These are phyloP conservation scores for Sepiola atlantica DNA, from an alignment of 2,888 invertebrate genomes.

Conservation along the genomic window DNA sequence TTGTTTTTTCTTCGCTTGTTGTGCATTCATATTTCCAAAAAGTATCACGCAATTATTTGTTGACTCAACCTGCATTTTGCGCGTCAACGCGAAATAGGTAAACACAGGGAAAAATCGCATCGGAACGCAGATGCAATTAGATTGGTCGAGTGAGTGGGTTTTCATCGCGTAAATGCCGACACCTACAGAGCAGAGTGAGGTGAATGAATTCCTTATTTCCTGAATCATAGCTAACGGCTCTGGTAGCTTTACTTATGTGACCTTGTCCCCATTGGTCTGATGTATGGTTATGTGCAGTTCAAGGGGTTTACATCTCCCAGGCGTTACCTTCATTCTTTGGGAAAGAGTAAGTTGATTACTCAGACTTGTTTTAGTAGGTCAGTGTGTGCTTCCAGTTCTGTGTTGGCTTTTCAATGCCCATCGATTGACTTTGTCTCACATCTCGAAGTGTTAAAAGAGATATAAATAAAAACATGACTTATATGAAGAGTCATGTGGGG, in stretches of 20 bases:
- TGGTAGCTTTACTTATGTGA: neutral
- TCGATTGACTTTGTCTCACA: no score
- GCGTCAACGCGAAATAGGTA: neutral
- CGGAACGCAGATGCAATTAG: neutral
- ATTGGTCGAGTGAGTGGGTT: neutral
- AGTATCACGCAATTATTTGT: neutral
- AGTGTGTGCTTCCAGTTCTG: no score
- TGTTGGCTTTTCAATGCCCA: no score
- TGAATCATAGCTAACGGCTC: neutral
- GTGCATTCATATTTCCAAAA: neutral
- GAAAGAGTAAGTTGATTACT: no score
- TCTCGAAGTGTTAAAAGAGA: no score
- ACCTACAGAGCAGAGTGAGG: neutral
- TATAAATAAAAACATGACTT: no score
- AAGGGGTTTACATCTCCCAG: no score
- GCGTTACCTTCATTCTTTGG: no score
- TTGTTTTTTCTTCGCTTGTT: neutral
- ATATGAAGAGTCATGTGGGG: no score
- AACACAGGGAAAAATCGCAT: neutral
- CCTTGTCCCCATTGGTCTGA: no score
- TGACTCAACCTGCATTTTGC: neutral
- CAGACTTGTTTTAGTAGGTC: no score
- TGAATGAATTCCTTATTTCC: neutral
- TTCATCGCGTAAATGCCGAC: neutral
- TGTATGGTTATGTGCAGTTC: no score